These are phyloP conservation scores for Microplitis manilae DNA, from an alignment of 2,888 invertebrate genomes.

Conservation along the genomic window DNA sequence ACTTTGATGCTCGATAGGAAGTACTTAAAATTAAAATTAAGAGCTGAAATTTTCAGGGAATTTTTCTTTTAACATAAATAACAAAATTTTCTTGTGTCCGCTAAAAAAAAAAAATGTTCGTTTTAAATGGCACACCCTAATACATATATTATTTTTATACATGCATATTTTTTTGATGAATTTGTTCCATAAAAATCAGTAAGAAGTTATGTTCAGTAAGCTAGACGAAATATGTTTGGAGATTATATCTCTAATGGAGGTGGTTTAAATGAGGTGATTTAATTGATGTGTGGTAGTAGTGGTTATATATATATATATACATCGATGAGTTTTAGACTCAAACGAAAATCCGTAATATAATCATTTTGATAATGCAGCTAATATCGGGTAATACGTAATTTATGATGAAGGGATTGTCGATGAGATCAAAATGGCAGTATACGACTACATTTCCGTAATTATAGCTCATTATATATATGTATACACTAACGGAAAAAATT, in stretches of 20 bases:
- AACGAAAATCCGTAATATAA: neutral
- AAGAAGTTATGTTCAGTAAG: neutral
- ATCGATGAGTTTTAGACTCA: neutral
- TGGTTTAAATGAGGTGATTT: neutral
- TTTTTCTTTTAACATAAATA: too few species aligned
- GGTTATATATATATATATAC: neutral
- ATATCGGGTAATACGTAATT: neutral
- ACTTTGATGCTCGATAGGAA: too few species aligned
- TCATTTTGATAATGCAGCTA: constrained; percentile 11
- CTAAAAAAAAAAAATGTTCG: too few species aligned
- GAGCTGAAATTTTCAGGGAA: too few species aligned
- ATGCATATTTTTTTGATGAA: too few species aligned
- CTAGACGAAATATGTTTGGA: neutral
- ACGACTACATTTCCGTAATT: constrained; percentile 46
- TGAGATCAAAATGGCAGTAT: neutral
- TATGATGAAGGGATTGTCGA: constrained; percentile 10
- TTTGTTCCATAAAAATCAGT: too few species aligned
- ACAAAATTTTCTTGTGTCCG: too few species aligned
- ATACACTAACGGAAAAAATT: too few species aligned
- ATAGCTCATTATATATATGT: constrained; percentile 52
- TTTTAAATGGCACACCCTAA: too few species aligned
- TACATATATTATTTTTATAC: too few species aligned
- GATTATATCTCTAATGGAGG: neutral
- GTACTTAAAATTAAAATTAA: too few species aligned
- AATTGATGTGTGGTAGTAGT: neutral